Percentiles rank a stretch among this genome's conserved stretches.
Conservation (phyloP, 2,113 vertebrate species). For the Galemys pyrenaicus region DNA sequence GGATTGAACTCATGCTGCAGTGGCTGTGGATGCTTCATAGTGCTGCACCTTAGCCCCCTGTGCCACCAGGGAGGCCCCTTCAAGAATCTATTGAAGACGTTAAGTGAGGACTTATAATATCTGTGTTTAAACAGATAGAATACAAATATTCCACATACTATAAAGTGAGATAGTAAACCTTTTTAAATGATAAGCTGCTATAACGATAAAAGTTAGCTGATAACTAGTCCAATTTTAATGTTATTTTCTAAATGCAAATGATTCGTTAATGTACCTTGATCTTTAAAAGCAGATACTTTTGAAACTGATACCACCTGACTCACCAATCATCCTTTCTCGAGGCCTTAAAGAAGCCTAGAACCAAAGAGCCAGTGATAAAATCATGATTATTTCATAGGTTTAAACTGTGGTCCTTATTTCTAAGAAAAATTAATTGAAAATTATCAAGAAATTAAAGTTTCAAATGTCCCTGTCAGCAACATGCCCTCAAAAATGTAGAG, state of each 20-base stretch:
- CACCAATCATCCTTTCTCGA: background rate
- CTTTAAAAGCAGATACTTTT: constrained; percentile 1
- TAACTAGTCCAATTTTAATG: background rate
- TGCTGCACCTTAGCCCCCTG: too few relatives aligned
- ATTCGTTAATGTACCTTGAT: background rate
- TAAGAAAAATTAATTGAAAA: background rate
- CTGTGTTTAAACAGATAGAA: background rate
- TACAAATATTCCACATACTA: background rate
- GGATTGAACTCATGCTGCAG: too few relatives aligned
- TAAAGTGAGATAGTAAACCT: background rate
- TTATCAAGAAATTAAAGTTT: constrained; percentile 12
- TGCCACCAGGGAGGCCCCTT: too few relatives aligned
- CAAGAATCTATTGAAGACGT: background rate
- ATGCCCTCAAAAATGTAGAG: background rate
- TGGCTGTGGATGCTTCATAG: too few relatives aligned
- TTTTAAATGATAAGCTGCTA: background rate
- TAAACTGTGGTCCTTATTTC: background rate
- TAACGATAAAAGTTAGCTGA: background rate
- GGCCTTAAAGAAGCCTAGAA: background rate
- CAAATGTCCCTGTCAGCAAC: background rate
- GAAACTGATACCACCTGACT: background rate
- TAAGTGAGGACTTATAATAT: background rate
- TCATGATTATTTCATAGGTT: background rate
- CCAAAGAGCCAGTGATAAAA: background rate
- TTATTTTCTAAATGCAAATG: background rate